These are phyloP conservation scores for Rhyzopertha dominica DNA, from an alignment of 1,140 invertebrate genomes.

Conservation along the genomic window DNA sequence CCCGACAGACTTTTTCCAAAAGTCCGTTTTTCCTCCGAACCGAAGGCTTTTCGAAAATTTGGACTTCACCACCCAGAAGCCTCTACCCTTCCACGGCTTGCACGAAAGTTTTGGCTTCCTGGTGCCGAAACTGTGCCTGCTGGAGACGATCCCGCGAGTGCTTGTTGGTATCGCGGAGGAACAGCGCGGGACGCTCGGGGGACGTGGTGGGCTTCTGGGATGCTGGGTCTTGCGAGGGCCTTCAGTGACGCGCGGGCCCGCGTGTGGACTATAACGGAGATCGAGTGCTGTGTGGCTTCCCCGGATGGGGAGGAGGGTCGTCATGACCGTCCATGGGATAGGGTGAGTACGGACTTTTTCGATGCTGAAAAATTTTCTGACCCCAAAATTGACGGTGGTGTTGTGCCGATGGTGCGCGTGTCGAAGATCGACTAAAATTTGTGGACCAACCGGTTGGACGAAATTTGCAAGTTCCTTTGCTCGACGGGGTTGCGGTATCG, in stretches of 20 bases:
- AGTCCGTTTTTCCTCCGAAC: conserved; percentile 11
- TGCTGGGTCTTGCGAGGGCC: conserved; percentile 31
- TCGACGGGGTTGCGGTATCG: no score
- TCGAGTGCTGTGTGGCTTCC: conserved; percentile 30
- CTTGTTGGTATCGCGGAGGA: conserved; percentile 28
- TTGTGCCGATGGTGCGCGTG: background rate
- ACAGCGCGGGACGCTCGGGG: conserved; percentile 27
- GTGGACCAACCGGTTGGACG: background rate
- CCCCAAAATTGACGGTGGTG: background rate
- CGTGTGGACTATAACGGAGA: conserved; percentile 36
- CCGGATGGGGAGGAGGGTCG: conserved; percentile 29
- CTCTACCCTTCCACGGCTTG: background rate
- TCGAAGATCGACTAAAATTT: conserved; percentile 7
- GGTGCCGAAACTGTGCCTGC: background rate
- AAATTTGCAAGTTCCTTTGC: no score
- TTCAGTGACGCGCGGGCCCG: conserved; percentile 42
- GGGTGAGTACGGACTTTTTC: conserved; percentile 31
- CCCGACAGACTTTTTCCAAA: conserved; percentile 4
- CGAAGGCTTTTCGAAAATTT: conserved; percentile 10
- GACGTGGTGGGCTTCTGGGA: conserved; percentile 33
- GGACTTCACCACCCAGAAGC: background rate
- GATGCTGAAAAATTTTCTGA: conserved; percentile 4
- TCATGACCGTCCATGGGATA: conserved; percentile 41
- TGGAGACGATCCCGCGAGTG: conserved; percentile 14
- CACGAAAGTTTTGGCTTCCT: background rate